Evolutionary conservation across 2,797 vertebrate species (phyloP), one percentile per base, ranked within the genome.

Genomic region (Lithobates sylvaticus): DNA sequence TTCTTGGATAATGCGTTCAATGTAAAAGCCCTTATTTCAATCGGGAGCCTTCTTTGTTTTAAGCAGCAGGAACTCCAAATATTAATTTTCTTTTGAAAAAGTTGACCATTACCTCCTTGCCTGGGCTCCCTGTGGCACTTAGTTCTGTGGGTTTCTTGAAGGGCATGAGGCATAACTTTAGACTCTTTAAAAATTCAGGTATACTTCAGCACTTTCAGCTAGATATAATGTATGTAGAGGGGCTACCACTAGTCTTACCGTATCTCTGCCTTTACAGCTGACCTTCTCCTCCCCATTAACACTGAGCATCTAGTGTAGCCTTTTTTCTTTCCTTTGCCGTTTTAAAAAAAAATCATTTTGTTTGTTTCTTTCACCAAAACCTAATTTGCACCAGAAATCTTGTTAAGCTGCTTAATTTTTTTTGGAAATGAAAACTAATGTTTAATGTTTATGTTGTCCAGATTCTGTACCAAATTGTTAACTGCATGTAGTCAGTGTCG

Each of bases 401-500:
- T 79, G 70, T 93, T 90, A 93, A 93, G 92, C 93, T 95, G 93
- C 94, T 95, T 94, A 90, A 89, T 93, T 92, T 9, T 93, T 36
- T 92, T 93, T 90, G 90, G 92, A 36, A 42, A 34, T 39, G 44
- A 54, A 94, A 92, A 90, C 93, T 93, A 90, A 92, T 92, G 93
- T 95, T 91, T 90, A 93, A 92, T 92, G 93, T 95, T 91, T 90
- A 93, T 95, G 44, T 92, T 93, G 88, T 94, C 91, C 91, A 91
- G 91, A 94, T 92, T 92, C 92, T 93, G 92, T 94, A 94, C 92
- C 92, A 93, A 94, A 94, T 91, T 91, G 94, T 96, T 94, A 93
- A 92, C 92, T 94, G 94, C 93, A 95, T 97, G 96, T 95, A 94
- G 95, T 95, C 96, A 94, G 95, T 95, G 95, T 96, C 97, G 96